These are phyloP conservation scores for Leptestheria dahalacensis DNA, from an alignment of 1,140 invertebrate species.

Conservation along the genomic window DNA sequence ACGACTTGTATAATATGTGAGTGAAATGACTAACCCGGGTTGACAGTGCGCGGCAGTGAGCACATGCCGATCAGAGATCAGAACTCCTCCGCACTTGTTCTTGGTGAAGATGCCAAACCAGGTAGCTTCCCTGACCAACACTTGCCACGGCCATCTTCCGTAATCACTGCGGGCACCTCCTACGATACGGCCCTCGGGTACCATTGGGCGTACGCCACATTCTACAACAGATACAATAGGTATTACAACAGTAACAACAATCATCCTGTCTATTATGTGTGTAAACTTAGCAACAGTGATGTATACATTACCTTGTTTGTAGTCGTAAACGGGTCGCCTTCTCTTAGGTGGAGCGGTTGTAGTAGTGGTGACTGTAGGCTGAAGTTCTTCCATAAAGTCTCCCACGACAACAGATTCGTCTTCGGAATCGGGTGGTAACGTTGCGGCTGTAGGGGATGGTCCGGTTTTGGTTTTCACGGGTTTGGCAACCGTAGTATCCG, in stretches of 20 bases:
- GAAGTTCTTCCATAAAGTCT: not conserved
- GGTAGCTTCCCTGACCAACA: constrained; percentile 73
- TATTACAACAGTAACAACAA: too few relatives aligned
- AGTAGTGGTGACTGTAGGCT: constrained; percentile 12
- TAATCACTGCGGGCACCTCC: constrained; percentile 71
- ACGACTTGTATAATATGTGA: too few relatives aligned
- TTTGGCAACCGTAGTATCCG: too few relatives aligned
- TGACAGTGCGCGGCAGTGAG: constrained; percentile 87
- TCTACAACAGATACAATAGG: too few relatives aligned
- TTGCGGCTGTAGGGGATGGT: too few relatives aligned
- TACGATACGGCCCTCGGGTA: constrained; percentile 60
- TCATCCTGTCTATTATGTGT: too few relatives aligned
- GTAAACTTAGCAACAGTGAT: not conserved
- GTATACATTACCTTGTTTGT: constrained; percentile 42
- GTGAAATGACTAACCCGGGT: too few relatives aligned
- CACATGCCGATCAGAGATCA: constrained; percentile 69
- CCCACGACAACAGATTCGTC: too few relatives aligned
- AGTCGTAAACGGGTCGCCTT: constrained; percentile 28
- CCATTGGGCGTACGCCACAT: constrained; percentile 69
- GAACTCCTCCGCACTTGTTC: constrained; percentile 85
- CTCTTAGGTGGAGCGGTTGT: constrained; percentile 17
- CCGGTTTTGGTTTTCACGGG: too few relatives aligned
- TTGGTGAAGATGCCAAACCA: constrained; percentile 90
- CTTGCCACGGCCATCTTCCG: constrained; percentile 87
- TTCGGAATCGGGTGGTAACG: too few relatives aligned